Percentiles rank a stretch among this genome's conserved stretches.
Conservation (phyloP, 1,140 invertebrate species). For the Catajapyx aquilonaris region DNA sequence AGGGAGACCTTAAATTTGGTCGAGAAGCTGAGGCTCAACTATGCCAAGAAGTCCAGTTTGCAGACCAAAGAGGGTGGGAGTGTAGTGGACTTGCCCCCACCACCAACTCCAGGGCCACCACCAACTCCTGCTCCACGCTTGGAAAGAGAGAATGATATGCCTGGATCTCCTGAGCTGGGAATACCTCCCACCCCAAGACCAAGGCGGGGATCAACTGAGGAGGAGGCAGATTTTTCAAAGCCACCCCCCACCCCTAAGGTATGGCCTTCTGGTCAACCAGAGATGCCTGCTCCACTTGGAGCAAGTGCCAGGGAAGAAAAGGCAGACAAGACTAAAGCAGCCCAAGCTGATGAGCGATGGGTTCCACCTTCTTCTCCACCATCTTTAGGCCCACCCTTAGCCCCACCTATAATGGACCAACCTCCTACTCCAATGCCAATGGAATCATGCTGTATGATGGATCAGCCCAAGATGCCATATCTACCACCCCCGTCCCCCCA, state of each 20-base stretch:
- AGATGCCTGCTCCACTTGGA: constrained; percentile 4
- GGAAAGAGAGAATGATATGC: not conserved
- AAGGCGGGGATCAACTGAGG: too few relatives aligned
- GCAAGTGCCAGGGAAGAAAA: constrained; percentile 15
- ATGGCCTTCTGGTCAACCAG: too few relatives aligned
- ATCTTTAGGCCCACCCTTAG: constrained; percentile 32
- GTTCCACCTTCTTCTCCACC: constrained; percentile 39
- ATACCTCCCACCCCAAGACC: not conserved
- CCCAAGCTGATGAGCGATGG: constrained; percentile 37
- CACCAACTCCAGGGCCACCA: not conserved
- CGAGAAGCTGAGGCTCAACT: constrained; percentile 45
- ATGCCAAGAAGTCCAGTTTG: constrained; percentile 39
- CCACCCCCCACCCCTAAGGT: too few relatives aligned
- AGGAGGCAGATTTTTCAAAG: too few relatives aligned
- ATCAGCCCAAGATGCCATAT: not conserved
- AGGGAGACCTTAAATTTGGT: constrained; percentile 55
- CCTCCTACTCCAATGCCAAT: constrained; percentile 25
- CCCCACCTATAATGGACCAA: constrained; percentile 13
- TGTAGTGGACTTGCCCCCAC: not conserved
- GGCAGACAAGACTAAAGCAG: constrained; percentile 21
- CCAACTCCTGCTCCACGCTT: not conserved
- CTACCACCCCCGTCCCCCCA: not conserved
- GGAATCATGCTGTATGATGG: too few relatives aligned
- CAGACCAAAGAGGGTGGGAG: not conserved
- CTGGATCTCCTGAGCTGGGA: not conserved